Conservation (phyloP, 2,888 invertebrate species). For the Ophraella communa region DNA sequence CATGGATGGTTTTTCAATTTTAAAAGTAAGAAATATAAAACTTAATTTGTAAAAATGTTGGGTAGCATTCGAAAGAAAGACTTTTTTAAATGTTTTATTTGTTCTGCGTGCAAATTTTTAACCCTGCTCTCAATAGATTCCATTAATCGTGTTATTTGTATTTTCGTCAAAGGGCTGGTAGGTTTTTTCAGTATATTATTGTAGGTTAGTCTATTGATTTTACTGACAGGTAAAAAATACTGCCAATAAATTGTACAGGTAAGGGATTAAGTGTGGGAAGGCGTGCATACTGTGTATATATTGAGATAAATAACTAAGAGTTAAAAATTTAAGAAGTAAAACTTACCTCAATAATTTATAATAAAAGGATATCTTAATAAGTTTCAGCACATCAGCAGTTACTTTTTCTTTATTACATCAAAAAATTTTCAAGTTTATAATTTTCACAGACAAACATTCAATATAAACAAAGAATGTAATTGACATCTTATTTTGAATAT, state of each 20-base stretch:
- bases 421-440: too few species aligned
- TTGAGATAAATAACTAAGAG: too few species aligned
- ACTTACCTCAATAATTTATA: too few species aligned
- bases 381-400: too few species aligned
- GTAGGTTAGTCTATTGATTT: conserved; percentile 27
- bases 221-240: conserved; percentile 30
- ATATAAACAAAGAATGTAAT: too few species aligned
- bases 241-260: conserved; percentile 22
- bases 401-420: too few species aligned
- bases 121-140: conserved; percentile 35
- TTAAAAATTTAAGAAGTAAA: too few species aligned
- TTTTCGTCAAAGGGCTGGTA: conserved; percentile 23
- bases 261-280: conserved; percentile 28
- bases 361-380: too few species aligned
- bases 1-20: too few species aligned
- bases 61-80: background rate
- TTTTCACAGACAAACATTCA: too few species aligned
- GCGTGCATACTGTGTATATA: too few species aligned
- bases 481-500: too few species aligned
- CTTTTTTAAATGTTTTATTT: conserved; percentile 15
- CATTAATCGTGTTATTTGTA: conserved; percentile 32
- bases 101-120: conserved; percentile 33
- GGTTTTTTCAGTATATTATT: conserved; percentile 23
- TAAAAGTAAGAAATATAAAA: background rate
- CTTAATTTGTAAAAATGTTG: background rate